Conservation (phyloP, 2,888 invertebrate genomes). For the Ectemnius cavifrons region DNA sequence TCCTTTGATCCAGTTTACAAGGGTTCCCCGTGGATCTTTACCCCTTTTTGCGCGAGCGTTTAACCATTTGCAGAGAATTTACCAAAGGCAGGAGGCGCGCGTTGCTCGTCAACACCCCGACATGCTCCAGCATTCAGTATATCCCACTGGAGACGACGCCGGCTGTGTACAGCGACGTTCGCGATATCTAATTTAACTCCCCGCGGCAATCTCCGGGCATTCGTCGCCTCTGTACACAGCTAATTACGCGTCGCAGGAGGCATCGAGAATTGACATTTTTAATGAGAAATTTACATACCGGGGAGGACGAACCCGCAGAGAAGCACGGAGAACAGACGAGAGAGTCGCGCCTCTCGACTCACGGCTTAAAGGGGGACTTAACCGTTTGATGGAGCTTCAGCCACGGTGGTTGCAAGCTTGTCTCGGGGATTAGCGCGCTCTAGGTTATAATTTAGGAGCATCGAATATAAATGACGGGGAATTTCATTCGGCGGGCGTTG, state of each 20-base stretch:
- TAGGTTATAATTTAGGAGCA: neutral
- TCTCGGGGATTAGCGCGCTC: neutral
- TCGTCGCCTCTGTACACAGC: conserved; percentile 20
- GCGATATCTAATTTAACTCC: conserved; percentile 46
- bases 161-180: neutral
- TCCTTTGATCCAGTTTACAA: conserved; percentile 48
- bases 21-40: conserved; percentile 29
- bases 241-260: neutral
- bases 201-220: conserved; percentile 9
- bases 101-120: neutral
- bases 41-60: conserved; percentile 48
- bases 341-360: no score
- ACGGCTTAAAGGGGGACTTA: no score
- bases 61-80: conserved; percentile 40
- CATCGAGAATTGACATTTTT: conserved; percentile 7
- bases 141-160: neutral
- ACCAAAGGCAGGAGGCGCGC: conserved; percentile 30
- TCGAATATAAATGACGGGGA: conserved; percentile 3
- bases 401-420: neutral
- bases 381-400: neutral
- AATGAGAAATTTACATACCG: conserved; percentile 4
- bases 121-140: no score
- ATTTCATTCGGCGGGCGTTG: conserved; percentile 16
- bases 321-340: no score
- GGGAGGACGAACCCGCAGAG: neutral